Conservation (phyloP, 2,888 invertebrate species). For the Calliphora vomitoria region DNA sequence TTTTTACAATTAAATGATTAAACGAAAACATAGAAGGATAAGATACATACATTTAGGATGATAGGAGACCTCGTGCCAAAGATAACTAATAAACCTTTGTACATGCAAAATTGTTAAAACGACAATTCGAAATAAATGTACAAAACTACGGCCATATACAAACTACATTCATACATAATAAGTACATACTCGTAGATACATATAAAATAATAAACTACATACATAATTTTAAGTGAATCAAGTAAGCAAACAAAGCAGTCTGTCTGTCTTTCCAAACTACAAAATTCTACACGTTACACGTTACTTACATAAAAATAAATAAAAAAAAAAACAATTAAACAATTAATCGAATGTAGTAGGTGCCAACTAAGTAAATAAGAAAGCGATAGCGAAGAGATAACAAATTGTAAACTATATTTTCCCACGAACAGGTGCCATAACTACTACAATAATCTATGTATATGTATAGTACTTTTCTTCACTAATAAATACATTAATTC, state of each 20-base stretch:
- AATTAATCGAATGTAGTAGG: neutral
- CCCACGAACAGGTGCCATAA: too few relatives aligned
- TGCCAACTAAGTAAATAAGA: too few relatives aligned
- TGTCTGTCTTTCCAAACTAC: constrained; percentile 32
- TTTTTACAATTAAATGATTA: neutral
- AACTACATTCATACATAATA: neutral
- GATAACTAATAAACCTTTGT: constrained; percentile 31
- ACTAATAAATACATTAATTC: constrained; percentile 9
- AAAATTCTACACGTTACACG: constrained; percentile 41
- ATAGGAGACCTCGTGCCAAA: constrained; percentile 49
- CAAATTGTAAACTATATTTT: too few relatives aligned
- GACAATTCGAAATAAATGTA: constrained; percentile 40
- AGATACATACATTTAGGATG: neutral
- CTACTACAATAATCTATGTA: neutral
- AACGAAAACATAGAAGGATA: constrained; percentile 56
- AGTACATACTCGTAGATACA: neutral
- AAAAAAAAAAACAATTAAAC: constrained; percentile 6
- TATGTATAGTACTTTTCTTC: neutral
- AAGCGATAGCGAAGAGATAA: too few relatives aligned
- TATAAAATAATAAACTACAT: constrained; percentile 31
- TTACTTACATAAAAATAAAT: constrained; percentile 56
- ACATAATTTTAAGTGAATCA: constrained; percentile 62
- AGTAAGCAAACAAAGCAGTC: constrained; percentile 73
- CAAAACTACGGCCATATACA: constrained; percentile 57
- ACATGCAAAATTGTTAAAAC: constrained; percentile 38